These are phyloP conservation scores for Heterotilapia buettikoferi DNA, from an alignment of 2,113 vertebrate species.

Conservation along the genomic window DNA sequence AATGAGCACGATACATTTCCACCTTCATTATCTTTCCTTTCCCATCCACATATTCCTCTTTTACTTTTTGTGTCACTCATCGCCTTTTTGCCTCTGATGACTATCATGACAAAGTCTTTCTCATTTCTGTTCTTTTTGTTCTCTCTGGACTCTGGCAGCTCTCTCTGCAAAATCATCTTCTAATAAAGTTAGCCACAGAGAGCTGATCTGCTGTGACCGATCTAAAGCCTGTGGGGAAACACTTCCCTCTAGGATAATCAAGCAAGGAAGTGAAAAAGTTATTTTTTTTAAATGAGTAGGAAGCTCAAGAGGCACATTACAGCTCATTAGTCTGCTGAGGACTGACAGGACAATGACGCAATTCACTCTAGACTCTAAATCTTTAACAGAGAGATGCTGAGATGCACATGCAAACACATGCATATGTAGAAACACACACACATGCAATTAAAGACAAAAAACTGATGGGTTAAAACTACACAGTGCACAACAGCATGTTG, in stretches of 20 bases:
- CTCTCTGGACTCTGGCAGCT: neutral
- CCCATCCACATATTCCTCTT: neutral
- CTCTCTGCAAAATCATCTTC: neutral
- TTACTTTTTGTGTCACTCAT: neutral
- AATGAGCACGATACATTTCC: neutral
- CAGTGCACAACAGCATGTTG: neutral
- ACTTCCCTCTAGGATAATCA: neutral
- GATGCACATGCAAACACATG: neutral
- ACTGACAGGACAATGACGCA: conserved; percentile 1
- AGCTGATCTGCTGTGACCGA: conserved; percentile 10
- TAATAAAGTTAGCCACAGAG: neutral
- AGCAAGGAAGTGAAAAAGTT: neutral
- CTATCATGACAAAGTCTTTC: neutral
- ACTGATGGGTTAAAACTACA: neutral
- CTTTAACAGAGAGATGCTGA: neutral
- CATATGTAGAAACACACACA: neutral
- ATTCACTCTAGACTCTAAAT: neutral
- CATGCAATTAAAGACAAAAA: neutral
- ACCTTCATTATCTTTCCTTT: neutral
- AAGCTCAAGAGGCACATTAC: neutral
- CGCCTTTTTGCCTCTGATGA: neutral
- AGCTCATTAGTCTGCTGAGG: conserved; percentile 20
- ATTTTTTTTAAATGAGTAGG: neutral
- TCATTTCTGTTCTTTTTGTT: neutral
- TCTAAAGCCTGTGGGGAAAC: neutral